Conservation (phyloP, 1,140 invertebrate genomes). For the Drosophila sproati region DNA sequence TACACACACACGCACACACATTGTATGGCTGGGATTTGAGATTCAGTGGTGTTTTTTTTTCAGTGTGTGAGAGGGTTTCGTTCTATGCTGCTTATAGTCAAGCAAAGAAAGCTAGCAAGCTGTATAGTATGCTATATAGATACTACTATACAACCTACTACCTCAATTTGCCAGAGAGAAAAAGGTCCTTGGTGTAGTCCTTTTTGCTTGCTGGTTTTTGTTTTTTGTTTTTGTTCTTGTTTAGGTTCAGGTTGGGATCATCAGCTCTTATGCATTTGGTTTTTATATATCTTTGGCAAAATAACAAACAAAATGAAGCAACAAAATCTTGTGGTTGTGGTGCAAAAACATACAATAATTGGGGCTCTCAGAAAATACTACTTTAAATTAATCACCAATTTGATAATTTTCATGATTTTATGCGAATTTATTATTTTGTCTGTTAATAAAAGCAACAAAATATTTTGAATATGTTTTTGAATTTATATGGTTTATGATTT, state of each 20-base stretch:
- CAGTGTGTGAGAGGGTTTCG: neutral
- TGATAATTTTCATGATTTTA: neutral
- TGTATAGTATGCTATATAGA: conserved; percentile 80
- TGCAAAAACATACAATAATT: neutral
- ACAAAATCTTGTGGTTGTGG: neutral
- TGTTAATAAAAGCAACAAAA: neutral
- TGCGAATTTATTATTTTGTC: neutral
- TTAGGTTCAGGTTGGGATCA: neutral
- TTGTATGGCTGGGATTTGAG: conserved; percentile 38
- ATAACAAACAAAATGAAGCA: conserved; percentile 2
- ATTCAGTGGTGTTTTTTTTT: neutral
- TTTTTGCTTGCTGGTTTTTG: conserved; percentile 59
- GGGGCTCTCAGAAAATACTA: neutral
- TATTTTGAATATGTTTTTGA: neutral
- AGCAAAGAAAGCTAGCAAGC: conserved; percentile 85
- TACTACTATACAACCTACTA: conserved; percentile 85
- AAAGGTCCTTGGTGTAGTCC: conserved; percentile 79
- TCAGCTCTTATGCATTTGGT: neutral
- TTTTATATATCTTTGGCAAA: conserved; percentile 9
- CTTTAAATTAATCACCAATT: neutral
- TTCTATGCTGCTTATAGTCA: conserved; percentile 76
- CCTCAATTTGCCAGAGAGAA: conserved; percentile 85
- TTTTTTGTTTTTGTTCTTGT: conserved; percentile 22
- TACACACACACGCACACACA: conserved; percentile 26
- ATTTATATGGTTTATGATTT: neutral